Evolutionary conservation across 1,140 invertebrate species (phyloP).

Genomic region (Holotrichia oblita): DNA sequence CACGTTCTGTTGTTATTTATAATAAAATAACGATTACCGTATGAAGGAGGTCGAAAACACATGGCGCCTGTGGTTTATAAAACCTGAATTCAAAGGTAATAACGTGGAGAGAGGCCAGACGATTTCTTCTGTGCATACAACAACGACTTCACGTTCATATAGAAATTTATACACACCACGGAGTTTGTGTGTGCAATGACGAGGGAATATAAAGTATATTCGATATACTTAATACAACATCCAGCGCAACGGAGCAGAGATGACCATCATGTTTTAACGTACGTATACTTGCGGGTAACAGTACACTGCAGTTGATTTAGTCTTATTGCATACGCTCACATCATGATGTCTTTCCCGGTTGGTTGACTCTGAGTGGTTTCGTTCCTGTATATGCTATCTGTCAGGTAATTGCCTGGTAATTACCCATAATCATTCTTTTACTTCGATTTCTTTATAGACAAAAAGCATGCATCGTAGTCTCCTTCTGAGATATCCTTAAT

Average conservation of each 20-base stretch:
- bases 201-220: slow-evolving; percentile 8
- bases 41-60: background rate
- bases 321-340: background rate
- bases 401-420: background rate
- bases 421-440: background rate
- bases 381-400: background rate
- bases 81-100: background rate
- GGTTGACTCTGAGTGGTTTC: background rate
- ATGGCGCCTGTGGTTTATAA: slow-evolving; percentile 6
- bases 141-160: background rate
- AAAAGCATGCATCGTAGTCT: too few species aligned
- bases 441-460: background rate
- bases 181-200: background rate
- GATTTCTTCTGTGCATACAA: background rate
- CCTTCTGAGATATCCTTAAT: too few species aligned
- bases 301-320: background rate
- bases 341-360: slow-evolving; percentile 11
- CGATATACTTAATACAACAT: background rate
- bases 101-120: background rate
- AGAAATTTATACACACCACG: background rate
- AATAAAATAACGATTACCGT: too few species aligned
- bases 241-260: background rate
- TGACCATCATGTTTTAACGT: slow-evolving; percentile 4
- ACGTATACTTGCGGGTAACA: background rate
- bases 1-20: too few species aligned